Evolutionary conservation across 2,888 invertebrate genomes (phyloP).

Genomic region (Tortrix viridana): DNA sequence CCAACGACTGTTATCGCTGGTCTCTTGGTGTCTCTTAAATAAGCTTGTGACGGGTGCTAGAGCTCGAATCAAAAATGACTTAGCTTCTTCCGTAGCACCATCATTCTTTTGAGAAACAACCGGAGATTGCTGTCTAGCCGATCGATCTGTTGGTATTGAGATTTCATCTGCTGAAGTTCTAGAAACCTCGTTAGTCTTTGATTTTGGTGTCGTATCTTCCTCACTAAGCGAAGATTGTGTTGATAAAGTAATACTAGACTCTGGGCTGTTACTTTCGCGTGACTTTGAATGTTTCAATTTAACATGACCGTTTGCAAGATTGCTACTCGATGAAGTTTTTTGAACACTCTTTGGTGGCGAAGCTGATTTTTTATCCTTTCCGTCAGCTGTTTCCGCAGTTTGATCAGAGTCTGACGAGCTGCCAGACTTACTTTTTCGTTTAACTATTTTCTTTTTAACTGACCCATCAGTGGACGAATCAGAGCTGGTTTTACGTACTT

Average conservation of each 20-base stretch:
- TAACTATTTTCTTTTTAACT: constrained; percentile 71
- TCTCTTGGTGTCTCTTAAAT: constrained; percentile 86
- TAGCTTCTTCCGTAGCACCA: constrained; percentile 85
- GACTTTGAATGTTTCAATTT: constrained; percentile 72
- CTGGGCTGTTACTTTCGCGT: constrained; percentile 73
- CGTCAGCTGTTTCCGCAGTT: constrained; percentile 58
- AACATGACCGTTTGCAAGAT: constrained; percentile 58
- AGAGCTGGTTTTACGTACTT: constrained; percentile 68
- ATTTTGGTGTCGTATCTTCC: constrained; percentile 69
- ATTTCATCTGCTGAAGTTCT: constrained; percentile 85
- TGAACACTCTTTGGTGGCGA: constrained; percentile 54
- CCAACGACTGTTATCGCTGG: constrained; percentile 77
- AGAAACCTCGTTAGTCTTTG: constrained; percentile 69
- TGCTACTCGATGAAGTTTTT: constrained; percentile 57
- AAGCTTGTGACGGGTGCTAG: constrained; percentile 90
- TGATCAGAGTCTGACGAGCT: constrained; percentile 76
- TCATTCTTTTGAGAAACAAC: constrained; percentile 72
- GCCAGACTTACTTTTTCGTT: constrained; percentile 73
- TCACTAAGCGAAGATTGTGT: constrained; percentile 80
- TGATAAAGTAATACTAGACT: constrained; percentile 80
- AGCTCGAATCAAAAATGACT: constrained; percentile 89
- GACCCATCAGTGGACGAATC: constrained; percentile 70
- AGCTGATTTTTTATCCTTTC: constrained; percentile 44
- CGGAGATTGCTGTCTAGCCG: constrained; percentile 81
- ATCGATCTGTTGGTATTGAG: constrained; percentile 79